These are phyloP conservation scores for Autographa pulchrina DNA, from an alignment of 2,888 invertebrate genomes.

Conservation along the genomic window DNA sequence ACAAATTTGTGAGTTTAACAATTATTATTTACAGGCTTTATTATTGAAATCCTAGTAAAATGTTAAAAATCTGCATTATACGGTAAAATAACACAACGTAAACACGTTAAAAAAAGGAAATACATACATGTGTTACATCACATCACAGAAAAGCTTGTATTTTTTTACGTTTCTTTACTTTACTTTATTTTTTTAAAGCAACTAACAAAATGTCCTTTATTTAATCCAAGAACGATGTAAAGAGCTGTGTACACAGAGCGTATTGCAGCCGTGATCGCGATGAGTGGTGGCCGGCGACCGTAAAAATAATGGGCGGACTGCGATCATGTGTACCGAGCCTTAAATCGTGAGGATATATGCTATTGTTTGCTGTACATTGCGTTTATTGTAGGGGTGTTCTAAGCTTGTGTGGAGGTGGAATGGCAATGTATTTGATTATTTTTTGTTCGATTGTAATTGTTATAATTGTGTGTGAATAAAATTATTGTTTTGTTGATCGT, in stretches of 20 bases:
- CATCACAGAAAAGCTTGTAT: too few species aligned
- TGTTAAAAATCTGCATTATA: too few species aligned
- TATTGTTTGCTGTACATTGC: conserved; percentile 35
- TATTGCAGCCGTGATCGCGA: conserved; percentile 65
- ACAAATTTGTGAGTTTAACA: too few species aligned
- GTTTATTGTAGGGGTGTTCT: not conserved
- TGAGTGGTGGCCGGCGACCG: conserved; percentile 81
- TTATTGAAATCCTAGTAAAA: too few species aligned
- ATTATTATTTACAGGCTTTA: too few species aligned
- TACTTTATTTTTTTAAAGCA: not conserved
- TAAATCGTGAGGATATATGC: conserved; percentile 21
- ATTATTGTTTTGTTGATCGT: not conserved
- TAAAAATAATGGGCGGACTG: conserved; percentile 84
- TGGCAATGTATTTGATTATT: not conserved
- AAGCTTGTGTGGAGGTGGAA: not conserved
- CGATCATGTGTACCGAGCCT: conserved; percentile 54
- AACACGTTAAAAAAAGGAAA: too few species aligned
- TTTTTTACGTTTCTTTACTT: not conserved
- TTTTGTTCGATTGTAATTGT: not conserved
- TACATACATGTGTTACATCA: too few species aligned
- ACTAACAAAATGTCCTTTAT: conserved; percentile 6
- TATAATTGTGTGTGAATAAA: too few species aligned
- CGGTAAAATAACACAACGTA: too few species aligned
- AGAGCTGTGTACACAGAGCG: conserved; percentile 54
- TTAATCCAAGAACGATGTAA: conserved; percentile 33